Evolutionary conservation across 2,888 invertebrate species (phyloP).

Genomic region (Oscheius sp.): DNA sequence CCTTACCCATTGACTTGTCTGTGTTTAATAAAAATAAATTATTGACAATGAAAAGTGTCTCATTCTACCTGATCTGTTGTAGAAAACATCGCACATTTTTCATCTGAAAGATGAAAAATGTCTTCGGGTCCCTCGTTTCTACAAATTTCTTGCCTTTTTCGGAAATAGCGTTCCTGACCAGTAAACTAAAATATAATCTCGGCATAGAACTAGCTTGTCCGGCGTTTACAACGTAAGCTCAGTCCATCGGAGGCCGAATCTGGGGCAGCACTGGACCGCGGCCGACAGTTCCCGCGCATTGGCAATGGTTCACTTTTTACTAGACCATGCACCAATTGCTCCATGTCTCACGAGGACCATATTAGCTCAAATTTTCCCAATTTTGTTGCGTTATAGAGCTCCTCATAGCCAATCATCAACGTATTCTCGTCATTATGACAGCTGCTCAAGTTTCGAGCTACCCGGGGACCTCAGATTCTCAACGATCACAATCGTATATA

Average conservation of each 20-base stretch:
- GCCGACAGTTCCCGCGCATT: conserved; percentile 18
- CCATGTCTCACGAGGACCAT: background rate
- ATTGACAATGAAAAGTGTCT: too few relatives aligned
- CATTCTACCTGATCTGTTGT: too few relatives aligned
- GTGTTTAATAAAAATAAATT: too few relatives aligned
- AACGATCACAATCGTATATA: background rate
- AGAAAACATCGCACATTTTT: too few relatives aligned
- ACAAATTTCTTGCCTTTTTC: too few relatives aligned
- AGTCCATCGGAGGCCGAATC: conserved; percentile 22
- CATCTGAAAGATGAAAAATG: too few relatives aligned
- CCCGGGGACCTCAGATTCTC: background rate
- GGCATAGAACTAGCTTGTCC: background rate
- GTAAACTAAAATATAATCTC: too few relatives aligned
- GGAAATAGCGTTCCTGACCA: too few relatives aligned
- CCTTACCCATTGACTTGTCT: too few relatives aligned
- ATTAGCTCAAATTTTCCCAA: background rate
- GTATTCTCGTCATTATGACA: background rate
- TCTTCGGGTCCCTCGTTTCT: too few relatives aligned
- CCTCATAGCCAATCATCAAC: background rate
- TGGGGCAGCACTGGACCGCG: too few relatives aligned
- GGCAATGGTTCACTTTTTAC: background rate
- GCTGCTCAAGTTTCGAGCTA: background rate
- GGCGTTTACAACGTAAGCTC: conserved; percentile 28
- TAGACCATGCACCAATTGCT: background rate
- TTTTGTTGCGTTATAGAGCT: background rate